phyloP scores from a whole-genome alignment of 2,888 invertebrate genomes.

The Portevinia maculata region DNA sequence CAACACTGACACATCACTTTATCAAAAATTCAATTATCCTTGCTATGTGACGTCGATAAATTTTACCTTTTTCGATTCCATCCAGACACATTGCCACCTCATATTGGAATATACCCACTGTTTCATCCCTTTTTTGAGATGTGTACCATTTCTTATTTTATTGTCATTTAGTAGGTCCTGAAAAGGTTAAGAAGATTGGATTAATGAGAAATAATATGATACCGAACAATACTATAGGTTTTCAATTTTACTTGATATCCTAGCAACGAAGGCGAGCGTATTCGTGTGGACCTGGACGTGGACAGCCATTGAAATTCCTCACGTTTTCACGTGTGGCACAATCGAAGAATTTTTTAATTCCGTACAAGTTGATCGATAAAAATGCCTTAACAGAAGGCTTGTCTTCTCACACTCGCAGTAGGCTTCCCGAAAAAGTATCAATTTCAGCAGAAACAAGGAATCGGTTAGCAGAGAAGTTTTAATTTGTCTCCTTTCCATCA shows the following conservation, averaged over 20 bases:
- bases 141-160: conserved; percentile 40
- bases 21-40: conserved; percentile 74
- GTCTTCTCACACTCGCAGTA: too few species aligned
- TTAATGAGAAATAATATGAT: conserved; percentile 75
- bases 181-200: conserved; percentile 63
- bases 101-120: conserved; percentile 37
- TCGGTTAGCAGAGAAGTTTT: conserved; percentile 52
- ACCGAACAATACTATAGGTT: conserved; percentile 74
- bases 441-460: conserved; percentile 45
- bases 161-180: conserved; percentile 66
- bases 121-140: neutral
- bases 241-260: conserved; percentile 72
- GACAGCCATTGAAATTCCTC: conserved; percentile 29
- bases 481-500: neutral
- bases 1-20: conserved; percentile 56
- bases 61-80: conserved; percentile 64
- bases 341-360: conserved; percentile 56
- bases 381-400: too few species aligned
- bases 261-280: conserved; percentile 13
- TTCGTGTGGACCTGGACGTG: conserved; percentile 37
- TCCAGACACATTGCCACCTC: conserved; percentile 52
- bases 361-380: neutral
- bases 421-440: conserved; percentile 15
- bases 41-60: conserved; percentile 69
- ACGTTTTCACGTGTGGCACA: neutral